Evolutionary conservation across 2,797 vertebrate genomes (phyloP), one percentile per base, ranked within the genome.

Genomic region (Poeciliopsis presidionis): DNA sequence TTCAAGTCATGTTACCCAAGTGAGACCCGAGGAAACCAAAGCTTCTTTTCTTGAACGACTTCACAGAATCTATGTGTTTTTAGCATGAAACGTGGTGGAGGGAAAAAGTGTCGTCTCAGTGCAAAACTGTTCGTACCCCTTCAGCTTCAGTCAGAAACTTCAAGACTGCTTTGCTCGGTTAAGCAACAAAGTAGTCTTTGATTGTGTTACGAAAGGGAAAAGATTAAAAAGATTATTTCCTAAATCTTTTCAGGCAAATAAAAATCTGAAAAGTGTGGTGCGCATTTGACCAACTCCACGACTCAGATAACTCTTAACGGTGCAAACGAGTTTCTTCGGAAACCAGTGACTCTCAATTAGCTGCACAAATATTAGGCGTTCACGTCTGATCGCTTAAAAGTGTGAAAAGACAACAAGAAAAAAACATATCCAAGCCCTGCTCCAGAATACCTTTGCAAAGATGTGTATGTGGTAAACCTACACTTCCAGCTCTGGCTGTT

Each of bases 401-500:
- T 36, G 22, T 5, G 25, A 28, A 46, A 41, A 43, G 22, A 5
- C 4, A 22, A 25, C 45, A n/a, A n/a, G n/a, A 30, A n/a, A 16
- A 65, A 41, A 22, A 41, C 63, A 67, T 41, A 41, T 22, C 36
- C 20, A 39, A 22, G 18, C 20, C 33, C 33, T 18, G 59, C 18
- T 61, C 28, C 28, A 61, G 57, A 30, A 61, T 33, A 18, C 57
- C 0, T 36, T 63, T 63, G 61, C 30, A 63, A 36, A 63, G 33
- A 9, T 83, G 75, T 77, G 76, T 65, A 25, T 39, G 79, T 78
- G 57, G 84, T 86, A 82, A 89, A 82, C 84, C 80, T 80, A 86
- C 83, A 90, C 85, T 77, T 65, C 78, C 78, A 69, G 36, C 3
- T 74, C 83, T 78, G 86, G 77, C 83, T 81, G 82, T 86, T 86